Evolutionary conservation across 2,113 vertebrate species (phyloP).

Genomic region (Corythoichthys intestinalis): DNA sequence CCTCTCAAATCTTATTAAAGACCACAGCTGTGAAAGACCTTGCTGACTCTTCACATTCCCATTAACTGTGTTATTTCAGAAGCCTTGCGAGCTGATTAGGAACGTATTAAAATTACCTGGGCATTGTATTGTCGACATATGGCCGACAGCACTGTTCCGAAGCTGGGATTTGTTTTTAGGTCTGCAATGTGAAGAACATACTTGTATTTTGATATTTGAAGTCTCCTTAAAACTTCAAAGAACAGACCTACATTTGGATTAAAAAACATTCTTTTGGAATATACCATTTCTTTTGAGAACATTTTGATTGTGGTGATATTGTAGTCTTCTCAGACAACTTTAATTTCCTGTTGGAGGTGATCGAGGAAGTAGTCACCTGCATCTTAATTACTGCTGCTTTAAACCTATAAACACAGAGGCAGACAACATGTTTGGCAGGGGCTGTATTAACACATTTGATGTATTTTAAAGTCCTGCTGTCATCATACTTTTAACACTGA

Average conservation of each 20-base stretch:
- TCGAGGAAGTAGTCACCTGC: constrained; percentile 73
- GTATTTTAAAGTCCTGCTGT: neutral
- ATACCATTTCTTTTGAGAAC: constrained; percentile 34
- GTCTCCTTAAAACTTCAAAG: constrained; percentile 11
- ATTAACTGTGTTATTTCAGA: constrained; percentile 74
- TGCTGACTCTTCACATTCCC: constrained; percentile 78
- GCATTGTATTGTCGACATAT: constrained; percentile 68
- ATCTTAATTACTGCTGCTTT: constrained; percentile 64
- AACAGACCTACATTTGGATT: constrained; percentile 14
- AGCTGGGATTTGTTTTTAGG: constrained; percentile 28
- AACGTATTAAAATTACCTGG: constrained; percentile 79
- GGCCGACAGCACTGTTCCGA: constrained; percentile 55
- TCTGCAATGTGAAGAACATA: constrained; percentile 14
- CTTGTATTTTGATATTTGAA: constrained; percentile 29
- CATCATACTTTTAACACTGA: too few relatives aligned
- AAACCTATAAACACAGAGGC: constrained; percentile 62
- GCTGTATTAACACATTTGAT: constrained; percentile 20
- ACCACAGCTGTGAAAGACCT: constrained; percentile 76
- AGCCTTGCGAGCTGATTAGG: constrained; percentile 75
- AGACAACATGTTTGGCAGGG: constrained; percentile 55
- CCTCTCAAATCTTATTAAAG: constrained; percentile 82
- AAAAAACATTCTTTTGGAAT: constrained; percentile 13
- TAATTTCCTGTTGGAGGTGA: constrained; percentile 74
- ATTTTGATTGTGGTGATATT: constrained; percentile 55
- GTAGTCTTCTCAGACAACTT: constrained; percentile 52